These are phyloP conservation scores for Drosophila seguyi DNA, from an alignment of 1,140 invertebrate genomes.

Conservation along the genomic window DNA sequence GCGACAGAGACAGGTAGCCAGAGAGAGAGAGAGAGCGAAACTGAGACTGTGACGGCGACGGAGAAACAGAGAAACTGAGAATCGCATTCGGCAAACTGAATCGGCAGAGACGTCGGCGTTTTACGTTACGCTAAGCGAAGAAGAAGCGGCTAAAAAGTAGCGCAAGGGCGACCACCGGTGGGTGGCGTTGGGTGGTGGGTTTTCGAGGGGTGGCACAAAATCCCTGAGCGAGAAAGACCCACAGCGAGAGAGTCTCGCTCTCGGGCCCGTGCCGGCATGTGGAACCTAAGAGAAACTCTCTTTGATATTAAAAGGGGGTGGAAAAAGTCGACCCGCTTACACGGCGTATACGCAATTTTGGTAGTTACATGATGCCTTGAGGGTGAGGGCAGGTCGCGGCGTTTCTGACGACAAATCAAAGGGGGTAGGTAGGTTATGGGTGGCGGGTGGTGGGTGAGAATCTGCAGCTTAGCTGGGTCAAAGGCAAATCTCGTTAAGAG, in stretches of 20 bases:
- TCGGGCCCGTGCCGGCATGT: slow-evolving; percentile 38
- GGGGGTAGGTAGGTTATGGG: background rate
- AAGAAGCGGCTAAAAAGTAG: slow-evolving; percentile 63
- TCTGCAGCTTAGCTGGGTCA: slow-evolving; percentile 24
- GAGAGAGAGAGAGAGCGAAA: background rate
- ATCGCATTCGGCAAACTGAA: slow-evolving; percentile 14
- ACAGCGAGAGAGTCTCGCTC: background rate
- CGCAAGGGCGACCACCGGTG: slow-evolving; percentile 75
- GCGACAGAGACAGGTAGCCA: slow-evolving; percentile 8
- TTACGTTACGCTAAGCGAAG: slow-evolving; percentile 69
- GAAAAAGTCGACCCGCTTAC: slow-evolving; percentile 8
- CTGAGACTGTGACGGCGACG: slow-evolving; percentile 5
- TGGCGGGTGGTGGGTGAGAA: slow-evolving; percentile 1
- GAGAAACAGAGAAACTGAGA: slow-evolving; percentile 21
- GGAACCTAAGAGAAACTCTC: slow-evolving; percentile 49
- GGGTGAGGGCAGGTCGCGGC: slow-evolving; percentile 46
- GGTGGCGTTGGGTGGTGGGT: slow-evolving; percentile 53
- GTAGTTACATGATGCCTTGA: slow-evolving; percentile 58
- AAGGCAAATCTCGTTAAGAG: slow-evolving; percentile 46
- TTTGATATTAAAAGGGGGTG: slow-evolving; percentile 8
- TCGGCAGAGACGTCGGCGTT: slow-evolving; percentile 47
- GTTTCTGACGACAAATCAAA: slow-evolving; percentile 13
- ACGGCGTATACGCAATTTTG: slow-evolving; percentile 54
- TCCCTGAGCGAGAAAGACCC: background rate
- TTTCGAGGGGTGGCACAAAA: slow-evolving; percentile 2